Evolutionary conservation across 2,797 vertebrate species (phyloP), one percentile per base, ranked within the genome.

Genomic region (Lithobates pipiens): DNA sequence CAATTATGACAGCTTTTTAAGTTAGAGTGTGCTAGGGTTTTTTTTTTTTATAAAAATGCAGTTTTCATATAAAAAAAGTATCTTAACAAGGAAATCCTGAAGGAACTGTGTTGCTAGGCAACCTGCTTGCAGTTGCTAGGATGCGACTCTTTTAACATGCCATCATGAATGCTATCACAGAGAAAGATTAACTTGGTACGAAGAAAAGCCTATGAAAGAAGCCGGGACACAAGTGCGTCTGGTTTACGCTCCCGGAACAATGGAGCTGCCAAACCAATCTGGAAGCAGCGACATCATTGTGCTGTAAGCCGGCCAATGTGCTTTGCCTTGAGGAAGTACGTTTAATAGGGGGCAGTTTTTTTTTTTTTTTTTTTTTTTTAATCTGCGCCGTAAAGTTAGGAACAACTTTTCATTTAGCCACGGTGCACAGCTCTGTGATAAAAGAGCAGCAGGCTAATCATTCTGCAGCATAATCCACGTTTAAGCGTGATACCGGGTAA

Each of bases 261-360:
- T 96, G 95, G 93, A 96, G 96, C 97, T 98, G 97, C 96, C 95
- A 96, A 94, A 93, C 94, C 96, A 95, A 97, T 97, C 97, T 98
- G 96, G 96, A 95, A 95, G 92, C 93, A 94, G 95, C 94, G 93
- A 95, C 95, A 93, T 95, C 91, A 98, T 97, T 98, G 97, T 98
- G 96, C 94, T 90, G 89, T 89, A 84, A 91, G 94, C 91, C 85
- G 89, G 91, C 92, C 95, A 93, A 94, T 93, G 92, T 93, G 94
- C 94, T 95, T 94, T 92, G 95, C 96, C 95, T 94, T 90, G 91
- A 94, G 93, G 94, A 94, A 93, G 92, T 93, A 90, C 91, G 92
- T 91, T 94, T 94, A 94, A 94, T 89, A 71, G 86, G 93, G 91
- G 90, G 91, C 90, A 93, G 44, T 11, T 46, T 46, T 91, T 95